A percentile compares a stretch with the other conserved stretches of the same genome.
These are phyloP conservation scores for Scyliorhinus canicula DNA, from an alignment of 2,797 vertebrate genomes.

Conservation along the genomic window DNA sequence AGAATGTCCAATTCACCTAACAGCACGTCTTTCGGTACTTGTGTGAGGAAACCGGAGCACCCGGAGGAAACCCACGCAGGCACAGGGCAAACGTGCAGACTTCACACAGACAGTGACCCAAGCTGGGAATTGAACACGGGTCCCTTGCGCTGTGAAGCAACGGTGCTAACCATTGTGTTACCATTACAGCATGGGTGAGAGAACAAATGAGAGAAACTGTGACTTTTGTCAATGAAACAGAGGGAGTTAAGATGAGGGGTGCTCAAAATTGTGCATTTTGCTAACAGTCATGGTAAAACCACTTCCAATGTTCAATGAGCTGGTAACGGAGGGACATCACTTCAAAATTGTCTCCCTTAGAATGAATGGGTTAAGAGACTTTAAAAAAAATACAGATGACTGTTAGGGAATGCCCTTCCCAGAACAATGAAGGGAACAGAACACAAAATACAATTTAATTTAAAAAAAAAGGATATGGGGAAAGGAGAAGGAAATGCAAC, in stretches of 20 bases:
- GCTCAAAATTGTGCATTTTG: background rate
- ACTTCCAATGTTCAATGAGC: background rate
- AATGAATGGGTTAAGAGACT: background rate
- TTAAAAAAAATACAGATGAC: background rate
- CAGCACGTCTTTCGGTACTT: too few species aligned
- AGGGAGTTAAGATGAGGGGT: background rate
- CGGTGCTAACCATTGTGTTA: too few species aligned
- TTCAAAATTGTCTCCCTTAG: background rate
- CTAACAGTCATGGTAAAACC: background rate
- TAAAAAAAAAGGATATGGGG: background rate
- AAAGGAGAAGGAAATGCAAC: background rate
- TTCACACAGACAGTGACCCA: too few species aligned
- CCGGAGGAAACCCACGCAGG: too few species aligned
- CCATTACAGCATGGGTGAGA: background rate
- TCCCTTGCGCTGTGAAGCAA: too few species aligned
- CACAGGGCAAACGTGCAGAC: too few species aligned
- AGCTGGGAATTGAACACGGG: too few species aligned
- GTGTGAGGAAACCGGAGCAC: too few species aligned
- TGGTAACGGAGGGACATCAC: background rate
- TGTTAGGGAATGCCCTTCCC: background rate
- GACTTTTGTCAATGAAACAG: background rate
- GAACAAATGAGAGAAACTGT: background rate
- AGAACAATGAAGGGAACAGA: background rate
- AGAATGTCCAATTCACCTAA: too few species aligned
- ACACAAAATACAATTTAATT: background rate